phyloP scores from a whole-genome alignment of 1,140 invertebrate species.

The Araneus ventricosus region DNA sequence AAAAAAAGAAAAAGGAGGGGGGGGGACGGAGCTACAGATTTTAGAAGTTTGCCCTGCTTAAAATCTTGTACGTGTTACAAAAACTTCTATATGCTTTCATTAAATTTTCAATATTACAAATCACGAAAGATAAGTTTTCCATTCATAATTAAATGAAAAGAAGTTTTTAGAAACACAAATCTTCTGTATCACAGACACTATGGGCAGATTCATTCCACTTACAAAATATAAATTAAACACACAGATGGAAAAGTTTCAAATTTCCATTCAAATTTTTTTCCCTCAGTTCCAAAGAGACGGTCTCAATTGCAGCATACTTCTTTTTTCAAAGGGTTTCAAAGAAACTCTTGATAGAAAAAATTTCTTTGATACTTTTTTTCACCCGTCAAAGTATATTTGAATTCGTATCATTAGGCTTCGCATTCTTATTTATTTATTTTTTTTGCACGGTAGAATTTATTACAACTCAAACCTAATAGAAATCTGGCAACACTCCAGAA shows the following conservation, averaged over 20 bases:
- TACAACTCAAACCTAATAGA: not conserved
- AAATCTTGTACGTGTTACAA: too few relatives aligned
- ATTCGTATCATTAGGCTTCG: not conserved
- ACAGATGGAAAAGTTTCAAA: not conserved
- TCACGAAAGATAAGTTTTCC: too few relatives aligned
- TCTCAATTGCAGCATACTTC: not conserved
- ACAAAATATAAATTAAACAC: not conserved
- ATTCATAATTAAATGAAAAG: too few relatives aligned
- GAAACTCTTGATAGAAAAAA: not conserved
- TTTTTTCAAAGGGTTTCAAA: not conserved
- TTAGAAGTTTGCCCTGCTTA: too few relatives aligned
- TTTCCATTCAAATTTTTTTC: not conserved
- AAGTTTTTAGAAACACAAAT: too few relatives aligned
- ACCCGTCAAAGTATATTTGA: not conserved
- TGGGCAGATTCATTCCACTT: too few relatives aligned
- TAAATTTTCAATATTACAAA: too few relatives aligned
- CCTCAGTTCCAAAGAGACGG: not conserved
- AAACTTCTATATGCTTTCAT: too few relatives aligned
- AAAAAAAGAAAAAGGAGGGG: too few relatives aligned
- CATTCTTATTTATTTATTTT: not conserved
- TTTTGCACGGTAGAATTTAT: not conserved
- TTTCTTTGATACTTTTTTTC: not conserved
- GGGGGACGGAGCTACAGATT: too few relatives aligned
- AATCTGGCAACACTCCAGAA: conserved; percentile 1
- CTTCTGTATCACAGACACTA: too few relatives aligned